These are phyloP conservation scores for Protobothrops flavoviridis DNA, from an alignment of 2,113 vertebrate genomes.

Conservation along the genomic window DNA sequence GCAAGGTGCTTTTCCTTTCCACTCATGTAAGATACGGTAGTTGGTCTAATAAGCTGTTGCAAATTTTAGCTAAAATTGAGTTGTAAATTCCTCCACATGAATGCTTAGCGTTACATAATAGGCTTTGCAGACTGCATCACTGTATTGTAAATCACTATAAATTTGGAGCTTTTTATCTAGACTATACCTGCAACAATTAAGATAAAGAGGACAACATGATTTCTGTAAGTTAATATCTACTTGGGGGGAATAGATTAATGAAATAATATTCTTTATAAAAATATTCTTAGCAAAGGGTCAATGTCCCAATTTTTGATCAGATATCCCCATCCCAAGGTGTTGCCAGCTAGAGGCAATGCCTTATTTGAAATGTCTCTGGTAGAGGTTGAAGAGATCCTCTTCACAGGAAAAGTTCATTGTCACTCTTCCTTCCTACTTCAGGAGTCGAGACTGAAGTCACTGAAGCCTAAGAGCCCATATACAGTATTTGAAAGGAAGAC, in stretches of 20 bases:
- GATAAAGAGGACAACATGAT: neutral
- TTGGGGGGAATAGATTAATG: neutral
- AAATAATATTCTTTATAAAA: neutral
- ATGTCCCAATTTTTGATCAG: neutral
- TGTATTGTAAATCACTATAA: neutral
- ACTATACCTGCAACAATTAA: neutral
- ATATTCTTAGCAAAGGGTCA: neutral
- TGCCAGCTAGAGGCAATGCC: neutral
- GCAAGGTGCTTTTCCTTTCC: neutral
- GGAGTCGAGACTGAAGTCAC: neutral
- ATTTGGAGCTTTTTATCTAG: neutral
- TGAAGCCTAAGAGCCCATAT: neutral
- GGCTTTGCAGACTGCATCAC: neutral
- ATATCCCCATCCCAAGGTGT: neutral
- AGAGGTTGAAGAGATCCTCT: too few species aligned
- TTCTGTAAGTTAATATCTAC: neutral
- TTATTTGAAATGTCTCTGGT: neutral
- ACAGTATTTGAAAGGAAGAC: neutral
- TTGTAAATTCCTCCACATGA: neutral
- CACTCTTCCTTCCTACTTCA: neutral
- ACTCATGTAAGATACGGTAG: neutral
- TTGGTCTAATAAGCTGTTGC: neutral
- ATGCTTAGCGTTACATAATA: neutral
- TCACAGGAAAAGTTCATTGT: neutral
- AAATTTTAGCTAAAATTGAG: neutral